Percentiles rank a stretch among this genome's conserved stretches.
Evolutionary conservation across 2,797 vertebrate species (phyloP).

Genomic region (Peromyscus melanophrys): DNA sequence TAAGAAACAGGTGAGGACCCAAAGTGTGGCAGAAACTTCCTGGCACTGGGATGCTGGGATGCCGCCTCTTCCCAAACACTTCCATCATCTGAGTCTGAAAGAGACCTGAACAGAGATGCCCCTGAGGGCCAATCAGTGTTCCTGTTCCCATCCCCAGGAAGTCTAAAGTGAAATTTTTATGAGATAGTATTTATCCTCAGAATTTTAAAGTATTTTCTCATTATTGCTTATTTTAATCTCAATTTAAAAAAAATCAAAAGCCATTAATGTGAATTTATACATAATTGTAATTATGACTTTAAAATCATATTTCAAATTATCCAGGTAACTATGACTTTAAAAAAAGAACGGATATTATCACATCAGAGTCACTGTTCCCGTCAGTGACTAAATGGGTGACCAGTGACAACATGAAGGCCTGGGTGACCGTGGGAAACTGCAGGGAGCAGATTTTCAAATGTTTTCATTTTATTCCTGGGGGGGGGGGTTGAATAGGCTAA

Average conservation of each 20-base stretch:
- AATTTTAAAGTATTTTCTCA: conserved; percentile 59
- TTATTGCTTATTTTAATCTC: conserved; percentile 61
- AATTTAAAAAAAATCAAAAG: conserved; percentile 42
- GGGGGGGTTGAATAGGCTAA: conserved; percentile 84
- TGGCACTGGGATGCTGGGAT: not conserved
- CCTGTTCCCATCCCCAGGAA: conserved; percentile 25
- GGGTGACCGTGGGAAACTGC: not conserved
- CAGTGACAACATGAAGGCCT: conserved; percentile 23
- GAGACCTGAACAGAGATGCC: conserved; percentile 75
- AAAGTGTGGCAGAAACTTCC: not conserved
- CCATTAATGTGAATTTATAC: conserved; percentile 31
- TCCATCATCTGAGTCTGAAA: conserved; percentile 61
- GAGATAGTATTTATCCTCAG: conserved; percentile 61
- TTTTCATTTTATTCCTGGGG: conserved; percentile 81
- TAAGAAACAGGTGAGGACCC: not conserved
- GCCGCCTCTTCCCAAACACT: not conserved
- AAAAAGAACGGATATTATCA: not conserved
- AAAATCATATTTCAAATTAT: conserved; percentile 56
- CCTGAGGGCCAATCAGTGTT: conserved; percentile 66
- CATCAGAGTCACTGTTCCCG: conserved; percentile 8
- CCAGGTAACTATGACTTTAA: not conserved
- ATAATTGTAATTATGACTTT: conserved; percentile 63
- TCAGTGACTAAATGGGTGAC: conserved; percentile 42
- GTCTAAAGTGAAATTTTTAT: conserved; percentile 76
- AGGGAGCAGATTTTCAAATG: conserved; percentile 77